These are phyloP conservation scores for Philonicus albiceps DNA, from an alignment of 2,888 invertebrate species.

Conservation along the genomic window DNA sequence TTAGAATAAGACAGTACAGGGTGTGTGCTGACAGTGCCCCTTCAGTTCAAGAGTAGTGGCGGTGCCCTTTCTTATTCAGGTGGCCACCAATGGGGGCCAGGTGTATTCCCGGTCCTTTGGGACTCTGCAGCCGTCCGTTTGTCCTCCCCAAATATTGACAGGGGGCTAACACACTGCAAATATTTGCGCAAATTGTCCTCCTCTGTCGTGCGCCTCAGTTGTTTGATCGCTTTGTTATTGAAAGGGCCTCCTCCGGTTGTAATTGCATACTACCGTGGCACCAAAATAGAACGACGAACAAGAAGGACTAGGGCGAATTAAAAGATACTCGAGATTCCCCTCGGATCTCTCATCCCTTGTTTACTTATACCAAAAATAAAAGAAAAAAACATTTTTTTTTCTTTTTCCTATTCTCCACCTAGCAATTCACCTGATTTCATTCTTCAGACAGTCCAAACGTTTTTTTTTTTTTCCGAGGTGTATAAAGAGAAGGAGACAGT, in stretches of 20 bases:
- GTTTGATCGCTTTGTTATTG: slow-evolving; percentile 1
- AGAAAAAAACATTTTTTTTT: neutral
- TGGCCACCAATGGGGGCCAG: neutral
- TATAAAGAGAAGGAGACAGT: neutral
- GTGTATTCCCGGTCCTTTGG: neutral
- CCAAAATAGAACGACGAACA: neutral
- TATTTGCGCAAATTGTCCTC: slow-evolving; percentile 16
- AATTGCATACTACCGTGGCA: neutral
- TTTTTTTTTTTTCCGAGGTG: neutral
- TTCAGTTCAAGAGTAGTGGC: neutral
- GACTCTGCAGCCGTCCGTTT: neutral
- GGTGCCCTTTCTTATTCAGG: neutral
- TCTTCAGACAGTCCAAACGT: neutral
- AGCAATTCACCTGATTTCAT: neutral
- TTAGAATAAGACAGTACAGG: neutral
- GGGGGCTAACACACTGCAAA: slow-evolving; percentile 15
- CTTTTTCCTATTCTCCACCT: neutral
- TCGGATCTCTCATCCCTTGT: neutral
- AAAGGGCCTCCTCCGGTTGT: neutral
- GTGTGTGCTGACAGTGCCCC: neutral
- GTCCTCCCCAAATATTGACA: slow-evolving; percentile 1
- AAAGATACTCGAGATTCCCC: neutral
- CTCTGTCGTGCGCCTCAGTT: neutral
- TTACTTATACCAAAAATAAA: neutral
- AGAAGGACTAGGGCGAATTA: neutral